A percentile compares a stretch with the other conserved stretches of the same genome.
These are phyloP conservation scores for Pristionchus exspectatus DNA, from an alignment of 2,888 invertebrate species.

Conservation along the genomic window DNA sequence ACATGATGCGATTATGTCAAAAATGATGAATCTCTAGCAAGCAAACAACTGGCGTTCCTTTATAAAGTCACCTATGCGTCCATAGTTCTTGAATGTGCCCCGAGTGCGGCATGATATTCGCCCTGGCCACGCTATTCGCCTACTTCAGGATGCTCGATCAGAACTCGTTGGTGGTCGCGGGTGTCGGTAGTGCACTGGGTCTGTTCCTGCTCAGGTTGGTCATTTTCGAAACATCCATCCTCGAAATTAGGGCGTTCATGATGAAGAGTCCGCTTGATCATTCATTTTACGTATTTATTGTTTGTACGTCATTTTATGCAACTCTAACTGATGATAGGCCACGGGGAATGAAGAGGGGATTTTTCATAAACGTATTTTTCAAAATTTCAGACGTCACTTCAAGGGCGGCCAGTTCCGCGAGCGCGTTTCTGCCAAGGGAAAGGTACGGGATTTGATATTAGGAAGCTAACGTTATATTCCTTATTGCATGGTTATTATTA, in stretches of 20 bases:
- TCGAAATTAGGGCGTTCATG: no score
- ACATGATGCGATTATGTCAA: no score
- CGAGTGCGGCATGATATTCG: not conserved
- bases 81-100: not conserved
- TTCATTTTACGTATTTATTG: not conserved
- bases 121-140: not conserved
- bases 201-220: not conserved
- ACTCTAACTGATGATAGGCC: not conserved
- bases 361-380: not conserved
- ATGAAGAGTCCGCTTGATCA: no score
- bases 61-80: not conserved
- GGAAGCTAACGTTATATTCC: no score
- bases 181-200: not conserved
- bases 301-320: no score
- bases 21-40: no score
- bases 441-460: conserved; percentile 82
- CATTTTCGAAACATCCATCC: not conserved
- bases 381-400: conserved; percentile 60
- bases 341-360: not conserved
- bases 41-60: not conserved
- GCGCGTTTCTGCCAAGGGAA: conserved; percentile 83
- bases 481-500: not conserved
- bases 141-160: conserved; percentile 6
- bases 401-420: conserved; percentile 78
- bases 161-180: not conserved